phyloP scores from a whole-genome alignment of 2,113 vertebrate genomes.

The Turdus rufiventris region DNA sequence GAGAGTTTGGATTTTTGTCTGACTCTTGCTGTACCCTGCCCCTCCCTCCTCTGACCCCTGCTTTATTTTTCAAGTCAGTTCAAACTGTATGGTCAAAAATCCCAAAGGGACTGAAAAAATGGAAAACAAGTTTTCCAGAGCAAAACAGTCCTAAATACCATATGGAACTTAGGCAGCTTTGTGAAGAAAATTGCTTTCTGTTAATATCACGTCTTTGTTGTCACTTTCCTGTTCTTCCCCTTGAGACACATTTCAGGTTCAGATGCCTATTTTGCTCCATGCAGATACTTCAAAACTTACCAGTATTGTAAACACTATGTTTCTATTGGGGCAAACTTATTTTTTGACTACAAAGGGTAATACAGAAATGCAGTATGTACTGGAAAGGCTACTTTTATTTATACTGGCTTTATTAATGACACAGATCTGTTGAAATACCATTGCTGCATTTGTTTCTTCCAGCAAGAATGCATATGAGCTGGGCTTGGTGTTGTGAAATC shows the following conservation, averaged over 20 bases:
- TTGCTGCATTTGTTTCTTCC: neutral
- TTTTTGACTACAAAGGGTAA: neutral
- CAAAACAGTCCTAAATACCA: neutral
- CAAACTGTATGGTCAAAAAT: neutral
- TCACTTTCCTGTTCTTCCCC: neutral
- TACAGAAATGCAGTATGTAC: neutral
- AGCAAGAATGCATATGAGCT: neutral
- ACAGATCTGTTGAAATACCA: neutral
- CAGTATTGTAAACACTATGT: neutral
- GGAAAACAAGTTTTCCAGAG: neutral
- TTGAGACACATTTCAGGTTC: neutral
- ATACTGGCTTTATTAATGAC: neutral
- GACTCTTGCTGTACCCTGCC: neutral
- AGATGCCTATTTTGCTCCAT: neutral
- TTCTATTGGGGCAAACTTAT: neutral
- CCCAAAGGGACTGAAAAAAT: neutral
- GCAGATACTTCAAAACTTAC: neutral
- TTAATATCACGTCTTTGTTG: neutral
- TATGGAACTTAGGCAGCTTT: neutral
- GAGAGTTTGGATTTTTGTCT: neutral
- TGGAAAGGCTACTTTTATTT: neutral
- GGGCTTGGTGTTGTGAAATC: neutral
- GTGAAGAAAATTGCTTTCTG: neutral
- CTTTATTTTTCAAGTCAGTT: neutral
- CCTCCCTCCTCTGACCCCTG: fast-evolving